Percentiles rank a stretch among this genome's conserved stretches.
Evolutionary conservation across 2,797 vertebrate genomes (phyloP).

Genomic region (Amphiprion clarkii): DNA sequence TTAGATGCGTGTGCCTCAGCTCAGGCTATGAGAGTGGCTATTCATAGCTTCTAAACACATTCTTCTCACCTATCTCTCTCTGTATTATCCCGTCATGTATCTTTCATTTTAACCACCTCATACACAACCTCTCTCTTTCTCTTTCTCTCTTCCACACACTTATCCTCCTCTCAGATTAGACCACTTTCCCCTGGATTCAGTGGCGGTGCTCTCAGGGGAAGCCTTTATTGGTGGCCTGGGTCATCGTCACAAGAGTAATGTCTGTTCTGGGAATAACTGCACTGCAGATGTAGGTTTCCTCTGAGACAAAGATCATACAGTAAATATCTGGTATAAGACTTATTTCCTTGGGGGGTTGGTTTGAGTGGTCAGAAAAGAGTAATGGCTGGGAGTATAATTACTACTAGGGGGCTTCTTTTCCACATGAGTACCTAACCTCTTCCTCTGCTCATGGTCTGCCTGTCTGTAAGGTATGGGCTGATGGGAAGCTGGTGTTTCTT

Average conservation of each 20-base stretch:
- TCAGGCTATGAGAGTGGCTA: constrained; percentile 38
- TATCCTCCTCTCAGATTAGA: constrained; percentile 44
- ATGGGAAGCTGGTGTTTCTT: constrained; percentile 29
- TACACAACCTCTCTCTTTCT: constrained; percentile 21
- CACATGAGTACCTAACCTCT: constrained; percentile 52
- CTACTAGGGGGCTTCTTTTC: constrained; percentile 67
- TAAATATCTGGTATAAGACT: constrained; percentile 62
- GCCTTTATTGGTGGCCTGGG: constrained; percentile 47
- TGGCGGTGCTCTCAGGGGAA: constrained; percentile 47
- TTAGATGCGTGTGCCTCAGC: constrained; percentile 30
- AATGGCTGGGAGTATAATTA: constrained; percentile 69
- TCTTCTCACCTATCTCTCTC: constrained; percentile 40
- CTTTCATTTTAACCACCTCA: constrained; percentile 38
- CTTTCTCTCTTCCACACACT: constrained; percentile 18
- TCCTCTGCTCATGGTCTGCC: constrained; percentile 28
- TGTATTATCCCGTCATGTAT: constrained; percentile 48
- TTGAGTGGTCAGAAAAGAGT: constrained; percentile 65
- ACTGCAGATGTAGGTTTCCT: constrained; percentile 45
- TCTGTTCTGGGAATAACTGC: constrained; percentile 49
- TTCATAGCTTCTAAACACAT: constrained; percentile 56
- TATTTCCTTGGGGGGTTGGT: constrained; percentile 56
- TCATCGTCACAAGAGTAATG: constrained; percentile 59
- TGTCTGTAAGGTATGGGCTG: constrained; percentile 41
- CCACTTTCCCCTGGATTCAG: constrained; percentile 33
- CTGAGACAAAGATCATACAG: constrained; percentile 58